phyloP scores from a whole-genome alignment of 2,113 vertebrate genomes.

The Atherinomorus stipes region DNA sequence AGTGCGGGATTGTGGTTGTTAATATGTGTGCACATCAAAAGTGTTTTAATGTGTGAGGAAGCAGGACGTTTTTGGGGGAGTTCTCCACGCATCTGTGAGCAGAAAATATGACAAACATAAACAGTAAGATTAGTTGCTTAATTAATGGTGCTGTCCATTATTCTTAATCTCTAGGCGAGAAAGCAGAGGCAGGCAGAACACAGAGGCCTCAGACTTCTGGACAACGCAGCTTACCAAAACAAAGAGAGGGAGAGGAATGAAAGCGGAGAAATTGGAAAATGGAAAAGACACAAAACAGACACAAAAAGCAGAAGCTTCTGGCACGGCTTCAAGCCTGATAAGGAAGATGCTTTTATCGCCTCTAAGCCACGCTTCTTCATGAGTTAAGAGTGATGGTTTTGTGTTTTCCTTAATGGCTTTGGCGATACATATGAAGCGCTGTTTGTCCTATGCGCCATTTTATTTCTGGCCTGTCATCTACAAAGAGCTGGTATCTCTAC shows the following conservation, averaged over 20 bases:
- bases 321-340: conserved; percentile 66
- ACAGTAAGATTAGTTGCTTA: conserved; percentile 79
- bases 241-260: conserved; percentile 54
- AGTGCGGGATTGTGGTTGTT: conserved; percentile 4
- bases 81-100: conserved; percentile 63
- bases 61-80: conserved; percentile 38
- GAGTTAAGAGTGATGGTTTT: conserved; percentile 57
- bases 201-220: conserved; percentile 70
- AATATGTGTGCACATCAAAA: conserved; percentile 1
- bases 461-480: conserved; percentile 56
- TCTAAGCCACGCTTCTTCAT: conserved; percentile 50
- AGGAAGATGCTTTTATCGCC: conserved; percentile 73
- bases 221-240: conserved; percentile 64
- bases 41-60: conserved; percentile 34
- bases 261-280: conserved; percentile 67
- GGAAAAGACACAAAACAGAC: conserved; percentile 66
- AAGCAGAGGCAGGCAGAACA: conserved; percentile 66
- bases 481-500: conserved; percentile 55
- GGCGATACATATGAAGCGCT: conserved; percentile 59
- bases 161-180: conserved; percentile 75
- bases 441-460: conserved; percentile 63
- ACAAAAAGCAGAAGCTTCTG: conserved; percentile 66
- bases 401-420: conserved; percentile 65
- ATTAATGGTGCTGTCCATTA: conserved; percentile 78
- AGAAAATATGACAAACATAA: conserved; percentile 72